Conservation (phyloP, 2,113 vertebrate genomes). For the Bothrops jararaca region DNA sequence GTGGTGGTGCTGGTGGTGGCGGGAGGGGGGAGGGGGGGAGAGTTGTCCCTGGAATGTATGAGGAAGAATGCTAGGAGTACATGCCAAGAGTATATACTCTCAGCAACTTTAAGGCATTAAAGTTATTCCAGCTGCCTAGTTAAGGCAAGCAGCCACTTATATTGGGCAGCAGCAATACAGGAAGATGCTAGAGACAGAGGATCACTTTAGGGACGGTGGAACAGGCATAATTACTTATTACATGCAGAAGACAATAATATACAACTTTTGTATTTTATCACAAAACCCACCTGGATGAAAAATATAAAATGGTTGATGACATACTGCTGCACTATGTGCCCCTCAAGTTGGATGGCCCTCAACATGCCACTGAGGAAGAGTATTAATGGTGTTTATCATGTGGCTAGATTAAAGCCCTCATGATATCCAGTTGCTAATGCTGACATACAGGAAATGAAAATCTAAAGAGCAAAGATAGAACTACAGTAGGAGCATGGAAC, state of each 20-base stretch:
- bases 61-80: neutral
- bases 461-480: no score
- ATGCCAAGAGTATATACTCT: neutral
- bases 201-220: neutral
- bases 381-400: no score
- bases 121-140: neutral
- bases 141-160: neutral
- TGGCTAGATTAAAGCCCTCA: no score
- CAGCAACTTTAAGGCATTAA: neutral
- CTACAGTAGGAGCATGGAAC: no score
- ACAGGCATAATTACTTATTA: neutral
- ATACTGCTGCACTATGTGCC: neutral
- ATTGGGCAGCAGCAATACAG: neutral
- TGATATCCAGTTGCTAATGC: no score
- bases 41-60: neutral
- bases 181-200: neutral
- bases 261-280: neutral
- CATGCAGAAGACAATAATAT: neutral
- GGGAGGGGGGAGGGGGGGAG: accelerated
- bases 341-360: neutral
- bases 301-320: neutral
- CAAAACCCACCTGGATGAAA: neutral
- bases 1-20: no score
- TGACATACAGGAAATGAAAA: no score
- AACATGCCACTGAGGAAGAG: neutral